A percentile compares a stretch with the other conserved stretches of the same genome.
Evolutionary conservation across 2,888 invertebrate species (phyloP).

Genomic region (Orgyia antiqua): DNA sequence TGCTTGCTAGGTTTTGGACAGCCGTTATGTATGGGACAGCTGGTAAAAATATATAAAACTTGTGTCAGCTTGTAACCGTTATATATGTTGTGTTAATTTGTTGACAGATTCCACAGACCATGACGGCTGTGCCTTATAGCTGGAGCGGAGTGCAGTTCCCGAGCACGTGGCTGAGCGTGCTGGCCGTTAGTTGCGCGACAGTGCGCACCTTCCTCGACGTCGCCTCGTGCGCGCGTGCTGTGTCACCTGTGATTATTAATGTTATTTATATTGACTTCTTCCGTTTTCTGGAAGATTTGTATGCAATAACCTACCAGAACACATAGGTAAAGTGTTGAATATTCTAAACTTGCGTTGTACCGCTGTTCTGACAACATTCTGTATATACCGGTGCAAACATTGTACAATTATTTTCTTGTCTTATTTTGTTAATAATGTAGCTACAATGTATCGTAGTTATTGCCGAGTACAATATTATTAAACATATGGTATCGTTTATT

Average conservation of each 20-base stretch:
- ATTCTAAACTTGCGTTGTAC: slow-evolving; percentile 62
- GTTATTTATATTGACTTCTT: slow-evolving; percentile 54
- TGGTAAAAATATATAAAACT: too few relatives aligned
- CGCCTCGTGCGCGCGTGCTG: slow-evolving; percentile 9
- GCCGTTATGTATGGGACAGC: too few relatives aligned
- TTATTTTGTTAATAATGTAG: slow-evolving; percentile 29
- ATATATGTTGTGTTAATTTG: too few relatives aligned
- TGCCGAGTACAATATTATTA: slow-evolving; percentile 67
- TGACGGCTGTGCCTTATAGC: slow-evolving; percentile 68
- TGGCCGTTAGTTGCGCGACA: slow-evolving; percentile 1
- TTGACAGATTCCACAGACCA: slow-evolving; percentile 75
- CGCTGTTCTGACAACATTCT: slow-evolving; percentile 44
- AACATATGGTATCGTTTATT: slow-evolving; percentile 58
- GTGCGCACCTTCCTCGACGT: slow-evolving; percentile 1
- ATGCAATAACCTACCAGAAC: slow-evolving; percentile 50
- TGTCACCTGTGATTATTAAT: slow-evolving; percentile 46
- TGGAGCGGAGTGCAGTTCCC: slow-evolving; percentile 26
- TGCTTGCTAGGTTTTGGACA: too few relatives aligned
- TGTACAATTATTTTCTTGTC: slow-evolving; percentile 31
- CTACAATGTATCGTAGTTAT: slow-evolving; percentile 52
- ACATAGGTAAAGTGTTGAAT: slow-evolving; percentile 67
- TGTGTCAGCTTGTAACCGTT: too few relatives aligned
- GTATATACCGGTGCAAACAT: slow-evolving; percentile 46
- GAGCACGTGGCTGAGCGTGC: slow-evolving; percentile 8
- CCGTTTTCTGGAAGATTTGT: slow-evolving; percentile 45